Conservation (phyloP, 2,113 vertebrate species). For the Barnardius zonarius region DNA sequence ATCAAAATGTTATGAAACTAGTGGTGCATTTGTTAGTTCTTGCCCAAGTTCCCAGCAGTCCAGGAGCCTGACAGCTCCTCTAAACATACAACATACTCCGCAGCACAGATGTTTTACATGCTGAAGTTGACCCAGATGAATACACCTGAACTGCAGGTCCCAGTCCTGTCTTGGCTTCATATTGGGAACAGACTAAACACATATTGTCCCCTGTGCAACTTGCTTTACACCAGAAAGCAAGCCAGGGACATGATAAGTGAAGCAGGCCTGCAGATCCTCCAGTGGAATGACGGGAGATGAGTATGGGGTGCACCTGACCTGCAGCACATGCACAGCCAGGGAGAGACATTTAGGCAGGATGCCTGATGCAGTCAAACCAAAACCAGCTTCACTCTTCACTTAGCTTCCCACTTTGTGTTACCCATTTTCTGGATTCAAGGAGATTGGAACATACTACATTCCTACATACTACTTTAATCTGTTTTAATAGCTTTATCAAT, state of each 20-base stretch:
- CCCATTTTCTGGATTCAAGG: not conserved
- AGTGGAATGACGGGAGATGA: not conserved
- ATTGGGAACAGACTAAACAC: not conserved
- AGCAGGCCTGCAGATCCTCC: not conserved
- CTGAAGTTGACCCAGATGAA: not conserved
- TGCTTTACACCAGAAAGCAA: not conserved
- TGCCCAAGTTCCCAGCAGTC: not conserved
- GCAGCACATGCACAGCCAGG: not conserved
- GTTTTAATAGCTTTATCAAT: not conserved
- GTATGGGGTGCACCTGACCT: not conserved
- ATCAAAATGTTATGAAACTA: not conserved
- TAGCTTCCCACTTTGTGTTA: not conserved
- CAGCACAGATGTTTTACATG: not conserved
- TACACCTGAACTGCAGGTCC: not conserved
- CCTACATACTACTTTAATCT: not conserved
- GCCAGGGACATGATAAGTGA: no score
- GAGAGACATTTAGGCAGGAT: not conserved
- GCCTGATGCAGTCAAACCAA: not conserved
- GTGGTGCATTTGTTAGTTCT: not conserved
- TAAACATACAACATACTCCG: not conserved
- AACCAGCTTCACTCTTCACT: not conserved
- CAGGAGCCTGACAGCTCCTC: not conserved
- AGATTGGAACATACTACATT: not conserved
- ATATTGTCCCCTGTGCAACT: not conserved
- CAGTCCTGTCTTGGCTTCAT: not conserved